Conservation (phyloP, 2,797 vertebrate genomes). For the Leuciscus waleckii region DNA sequence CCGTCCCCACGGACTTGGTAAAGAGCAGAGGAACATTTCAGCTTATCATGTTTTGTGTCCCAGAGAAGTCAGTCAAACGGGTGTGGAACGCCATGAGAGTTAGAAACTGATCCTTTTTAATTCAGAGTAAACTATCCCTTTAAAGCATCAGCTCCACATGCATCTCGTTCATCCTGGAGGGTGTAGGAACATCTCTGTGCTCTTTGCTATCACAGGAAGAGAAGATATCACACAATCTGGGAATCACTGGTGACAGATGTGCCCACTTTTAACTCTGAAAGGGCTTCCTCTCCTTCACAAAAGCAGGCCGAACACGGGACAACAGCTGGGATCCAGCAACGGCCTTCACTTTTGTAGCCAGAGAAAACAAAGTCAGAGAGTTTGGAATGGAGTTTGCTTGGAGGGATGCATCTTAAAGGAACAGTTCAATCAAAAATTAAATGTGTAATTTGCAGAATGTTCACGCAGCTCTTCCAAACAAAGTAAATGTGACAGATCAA, state of each 20-base stretch:
- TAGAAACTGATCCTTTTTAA: not conserved
- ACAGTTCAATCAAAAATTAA: not conserved
- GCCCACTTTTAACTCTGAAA: slow-evolving; percentile 1
- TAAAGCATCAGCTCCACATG: not conserved
- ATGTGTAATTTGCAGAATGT: not conserved
- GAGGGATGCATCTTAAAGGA: not conserved
- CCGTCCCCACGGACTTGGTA: not conserved
- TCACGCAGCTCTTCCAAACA: not conserved
- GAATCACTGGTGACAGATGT: slow-evolving; percentile 13
- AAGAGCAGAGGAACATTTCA: not conserved
- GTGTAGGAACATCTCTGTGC: not conserved
- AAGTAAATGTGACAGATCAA: not conserved
- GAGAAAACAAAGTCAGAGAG: not conserved
- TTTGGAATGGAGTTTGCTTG: not conserved
- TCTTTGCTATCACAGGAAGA: slow-evolving; percentile 18
- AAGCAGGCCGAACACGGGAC: not conserved
- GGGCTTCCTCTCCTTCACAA: not conserved
- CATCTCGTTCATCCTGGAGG: not conserved
- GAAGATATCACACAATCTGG: not conserved
- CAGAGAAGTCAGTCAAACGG: not conserved
- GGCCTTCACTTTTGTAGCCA: not conserved
- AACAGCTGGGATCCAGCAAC: slow-evolving; percentile 2
- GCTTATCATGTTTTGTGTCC: not conserved
- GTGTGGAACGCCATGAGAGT: not conserved
- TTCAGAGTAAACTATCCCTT: not conserved